Evolutionary conservation across 2,113 vertebrate genomes (phyloP).

Genomic region (Dipodomys merriami): DNA sequence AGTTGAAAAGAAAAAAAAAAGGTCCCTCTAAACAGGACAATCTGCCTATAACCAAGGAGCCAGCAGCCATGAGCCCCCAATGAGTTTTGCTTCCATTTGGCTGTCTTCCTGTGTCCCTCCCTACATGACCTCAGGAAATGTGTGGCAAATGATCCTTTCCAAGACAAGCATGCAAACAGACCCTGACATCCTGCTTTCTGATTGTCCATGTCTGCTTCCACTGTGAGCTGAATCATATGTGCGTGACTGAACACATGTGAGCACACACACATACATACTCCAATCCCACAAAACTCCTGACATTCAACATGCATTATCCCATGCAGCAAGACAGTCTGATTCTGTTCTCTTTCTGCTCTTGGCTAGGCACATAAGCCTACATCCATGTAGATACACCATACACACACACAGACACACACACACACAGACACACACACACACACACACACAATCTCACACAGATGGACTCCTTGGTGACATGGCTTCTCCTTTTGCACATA

Average conservation of each 20-base stretch:
- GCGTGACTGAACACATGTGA: not conserved
- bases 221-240: not conserved
- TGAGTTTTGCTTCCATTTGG: rapidly evolving
- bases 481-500: constrained; percentile 65
- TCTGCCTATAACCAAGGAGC: not conserved
- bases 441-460: rapidly evolving
- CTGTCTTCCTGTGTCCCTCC: not conserved
- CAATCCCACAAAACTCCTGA: not conserved
- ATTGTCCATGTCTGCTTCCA: not conserved
- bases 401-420: too few relatives aligned
- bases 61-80: not conserved
- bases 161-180: not conserved
- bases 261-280: not conserved
- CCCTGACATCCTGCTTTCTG: not conserved
- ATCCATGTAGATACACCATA: rapidly evolving
- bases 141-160: not conserved
- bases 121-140: not conserved
- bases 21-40: not conserved
- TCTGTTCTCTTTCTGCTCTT: not conserved
- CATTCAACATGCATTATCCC: not conserved
- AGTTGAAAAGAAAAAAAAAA: not conserved
- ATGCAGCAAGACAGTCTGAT: not conserved
- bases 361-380: not conserved
- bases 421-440: not conserved
- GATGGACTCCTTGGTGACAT: constrained; percentile 12